phyloP scores from a whole-genome alignment of 2,888 invertebrate genomes.

The Chloromyia formosa region DNA sequence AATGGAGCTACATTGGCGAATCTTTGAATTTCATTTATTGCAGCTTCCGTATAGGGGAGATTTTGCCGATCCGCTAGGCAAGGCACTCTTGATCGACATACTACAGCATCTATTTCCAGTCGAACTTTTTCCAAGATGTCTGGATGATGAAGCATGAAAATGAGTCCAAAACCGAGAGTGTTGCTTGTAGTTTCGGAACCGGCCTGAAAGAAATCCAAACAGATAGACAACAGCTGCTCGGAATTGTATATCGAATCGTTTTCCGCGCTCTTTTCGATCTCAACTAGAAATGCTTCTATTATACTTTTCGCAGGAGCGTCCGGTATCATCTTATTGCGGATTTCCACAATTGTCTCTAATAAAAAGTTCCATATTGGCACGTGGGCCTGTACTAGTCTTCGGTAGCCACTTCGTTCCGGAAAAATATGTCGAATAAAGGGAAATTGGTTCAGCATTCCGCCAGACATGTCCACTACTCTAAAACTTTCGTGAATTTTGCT shows the following conservation, averaged over 20 bases:
- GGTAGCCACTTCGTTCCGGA: slow-evolving; percentile 72
- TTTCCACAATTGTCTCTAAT: slow-evolving; percentile 68
- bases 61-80: slow-evolving; percentile 64
- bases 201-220: slow-evolving; percentile 71
- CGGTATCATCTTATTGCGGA: slow-evolving; percentile 63
- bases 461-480: slow-evolving; percentile 71
- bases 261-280: slow-evolving; percentile 63
- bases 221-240: slow-evolving; percentile 68
- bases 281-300: slow-evolving; percentile 67
- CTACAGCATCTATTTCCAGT: slow-evolving; percentile 64
- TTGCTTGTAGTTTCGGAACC: slow-evolving; percentile 68
- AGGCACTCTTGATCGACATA: slow-evolving; percentile 61
- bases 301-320: slow-evolving; percentile 58
- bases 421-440: slow-evolving; percentile 74
- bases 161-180: slow-evolving; percentile 67
- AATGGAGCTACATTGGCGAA: slow-evolving; percentile 64
- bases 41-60: slow-evolving; percentile 68
- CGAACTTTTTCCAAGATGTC: slow-evolving; percentile 67
- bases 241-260: slow-evolving; percentile 64
- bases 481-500: slow-evolving; percentile 72
- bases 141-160: slow-evolving; percentile 68
- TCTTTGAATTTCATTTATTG: slow-evolving; percentile 66
- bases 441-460: slow-evolving; percentile 74
- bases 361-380: slow-evolving; percentile 67
- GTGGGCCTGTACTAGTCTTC: slow-evolving; percentile 66